Percentiles rank a stretch among this genome's conserved stretches.
Conservation (phyloP, 1,140 invertebrate species). For the Pseudachorutes palmiensis region DNA sequence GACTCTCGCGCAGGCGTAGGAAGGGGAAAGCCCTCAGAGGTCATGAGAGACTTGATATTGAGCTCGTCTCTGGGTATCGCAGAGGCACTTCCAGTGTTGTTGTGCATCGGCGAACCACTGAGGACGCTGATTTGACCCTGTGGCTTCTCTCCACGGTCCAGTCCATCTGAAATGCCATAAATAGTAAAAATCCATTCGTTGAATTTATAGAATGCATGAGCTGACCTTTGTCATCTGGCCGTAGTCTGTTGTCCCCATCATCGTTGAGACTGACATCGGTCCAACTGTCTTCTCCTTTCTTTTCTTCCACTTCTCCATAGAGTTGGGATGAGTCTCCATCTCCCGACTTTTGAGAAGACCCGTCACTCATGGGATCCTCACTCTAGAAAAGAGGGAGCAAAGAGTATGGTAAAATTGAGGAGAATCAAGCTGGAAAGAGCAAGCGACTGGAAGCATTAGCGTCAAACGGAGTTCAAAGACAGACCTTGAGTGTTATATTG, state of each 20-base stretch:
- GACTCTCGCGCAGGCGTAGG: constrained; percentile 73
- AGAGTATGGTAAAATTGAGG: not conserved
- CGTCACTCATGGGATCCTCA: constrained; percentile 37
- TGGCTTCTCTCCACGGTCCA: constrained; percentile 60
- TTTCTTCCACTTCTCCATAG: constrained; percentile 41
- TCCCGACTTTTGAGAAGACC: constrained; percentile 34
- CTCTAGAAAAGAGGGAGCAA: constrained; percentile 19
- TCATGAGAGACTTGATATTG: constrained; percentile 51
- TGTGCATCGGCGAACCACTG: constrained; percentile 41
- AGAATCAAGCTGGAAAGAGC: not conserved
- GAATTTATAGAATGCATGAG: constrained; percentile 51
- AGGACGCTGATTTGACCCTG: constrained; percentile 65
- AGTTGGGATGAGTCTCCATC: constrained; percentile 30
- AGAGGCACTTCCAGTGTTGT: constrained; percentile 16
- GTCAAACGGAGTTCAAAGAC: constrained; percentile 8
- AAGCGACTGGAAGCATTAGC: not conserved
- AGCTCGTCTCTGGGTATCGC: constrained; percentile 58
- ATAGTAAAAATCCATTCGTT: constrained; percentile 43
- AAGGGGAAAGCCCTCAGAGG: constrained; percentile 60
- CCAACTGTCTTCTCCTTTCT: constrained; percentile 67
- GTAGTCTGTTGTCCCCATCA: constrained; percentile 51
- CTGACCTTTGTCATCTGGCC: constrained; percentile 54
- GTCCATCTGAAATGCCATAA: constrained; percentile 37
- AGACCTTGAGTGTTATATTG: constrained; percentile 33
- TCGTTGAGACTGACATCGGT: constrained; percentile 85